A percentile compares a stretch with the other conserved stretches of the same genome.
phyloP scores from a whole-genome alignment of 2,888 invertebrate genomes.

The Andrena hattorfiana region DNA sequence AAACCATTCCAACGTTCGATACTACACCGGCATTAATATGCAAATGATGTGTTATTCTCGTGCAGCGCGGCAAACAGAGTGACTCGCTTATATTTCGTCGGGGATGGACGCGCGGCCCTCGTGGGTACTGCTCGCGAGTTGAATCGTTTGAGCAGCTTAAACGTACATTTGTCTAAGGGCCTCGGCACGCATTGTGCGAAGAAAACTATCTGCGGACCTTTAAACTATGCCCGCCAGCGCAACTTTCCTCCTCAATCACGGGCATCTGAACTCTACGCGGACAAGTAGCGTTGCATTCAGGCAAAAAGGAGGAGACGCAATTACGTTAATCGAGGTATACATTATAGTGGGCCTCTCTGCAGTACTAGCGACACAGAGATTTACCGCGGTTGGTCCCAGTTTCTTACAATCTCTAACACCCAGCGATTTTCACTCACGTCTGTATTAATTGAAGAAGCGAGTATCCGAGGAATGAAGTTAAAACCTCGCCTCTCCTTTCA shows the following conservation, averaged over 20 bases:
- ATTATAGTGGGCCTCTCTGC: no score
- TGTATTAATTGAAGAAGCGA: no score
- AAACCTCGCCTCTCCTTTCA: no score
- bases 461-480: no score
- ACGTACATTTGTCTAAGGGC: not conserved
- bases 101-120: not conserved
- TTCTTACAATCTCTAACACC: no score
- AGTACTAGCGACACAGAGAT: no score
- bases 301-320: not conserved
- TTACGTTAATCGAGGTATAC: not conserved
- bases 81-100: not conserved
- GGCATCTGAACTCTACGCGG: not conserved
- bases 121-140: not conserved
- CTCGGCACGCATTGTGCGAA: not conserved
- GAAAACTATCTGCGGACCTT: not conserved
- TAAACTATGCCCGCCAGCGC: not conserved
- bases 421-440: no score
- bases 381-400: no score
- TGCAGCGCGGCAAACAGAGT: not conserved
- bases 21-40: not conserved
- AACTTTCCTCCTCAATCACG: constrained; percentile 12
- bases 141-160: constrained; percentile 14
- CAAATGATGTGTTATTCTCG: not conserved
- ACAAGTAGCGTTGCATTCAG: not conserved
- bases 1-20: not conserved